Percentiles rank a stretch among this genome's conserved stretches.
Evolutionary conservation across 2,888 invertebrate genomes (phyloP).

Genomic region (Oscheius sp.): DNA sequence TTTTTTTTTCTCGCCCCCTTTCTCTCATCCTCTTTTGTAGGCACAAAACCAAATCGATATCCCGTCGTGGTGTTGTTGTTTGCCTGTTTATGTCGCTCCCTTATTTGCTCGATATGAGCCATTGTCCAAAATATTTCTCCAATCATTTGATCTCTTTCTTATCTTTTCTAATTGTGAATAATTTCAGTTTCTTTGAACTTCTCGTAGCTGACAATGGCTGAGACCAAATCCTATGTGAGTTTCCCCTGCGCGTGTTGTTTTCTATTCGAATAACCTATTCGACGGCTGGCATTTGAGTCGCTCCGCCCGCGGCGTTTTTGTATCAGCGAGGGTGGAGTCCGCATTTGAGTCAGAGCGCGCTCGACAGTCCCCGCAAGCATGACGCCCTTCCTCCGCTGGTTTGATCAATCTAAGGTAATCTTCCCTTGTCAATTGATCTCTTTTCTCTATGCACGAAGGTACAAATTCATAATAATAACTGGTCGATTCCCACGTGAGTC

Average conservation of each 20-base stretch:
- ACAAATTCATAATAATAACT: slow-evolving; percentile 19
- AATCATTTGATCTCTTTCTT: too few relatives aligned
- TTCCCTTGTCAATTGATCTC: not conserved
- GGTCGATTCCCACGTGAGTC: slow-evolving; percentile 8
- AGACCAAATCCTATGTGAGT: slow-evolving; percentile 63
- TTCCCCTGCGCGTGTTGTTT: slow-evolving; percentile 5
- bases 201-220: slow-evolving; percentile 41
- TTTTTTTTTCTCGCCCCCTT: not conserved
- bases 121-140: too few relatives aligned
- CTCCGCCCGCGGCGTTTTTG: slow-evolving; percentile 30
- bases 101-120: too few relatives aligned
- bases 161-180: too few relatives aligned
- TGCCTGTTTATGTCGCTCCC: too few relatives aligned
- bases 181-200: too few relatives aligned
- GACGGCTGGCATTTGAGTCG: slow-evolving; percentile 13
- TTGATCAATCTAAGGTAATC: slow-evolving; percentile 48
- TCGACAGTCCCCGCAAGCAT: slow-evolving; percentile 29
- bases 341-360: slow-evolving; percentile 25
- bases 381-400: slow-evolving; percentile 46
- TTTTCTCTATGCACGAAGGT: not conserved
- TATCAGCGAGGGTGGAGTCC: slow-evolving; percentile 30
- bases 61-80: too few relatives aligned
- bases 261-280: too few relatives aligned
- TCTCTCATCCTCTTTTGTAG: not conserved
- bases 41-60: not conserved